Conservation (phyloP, 2,113 vertebrate genomes). For the Hyla sarda region DNA sequence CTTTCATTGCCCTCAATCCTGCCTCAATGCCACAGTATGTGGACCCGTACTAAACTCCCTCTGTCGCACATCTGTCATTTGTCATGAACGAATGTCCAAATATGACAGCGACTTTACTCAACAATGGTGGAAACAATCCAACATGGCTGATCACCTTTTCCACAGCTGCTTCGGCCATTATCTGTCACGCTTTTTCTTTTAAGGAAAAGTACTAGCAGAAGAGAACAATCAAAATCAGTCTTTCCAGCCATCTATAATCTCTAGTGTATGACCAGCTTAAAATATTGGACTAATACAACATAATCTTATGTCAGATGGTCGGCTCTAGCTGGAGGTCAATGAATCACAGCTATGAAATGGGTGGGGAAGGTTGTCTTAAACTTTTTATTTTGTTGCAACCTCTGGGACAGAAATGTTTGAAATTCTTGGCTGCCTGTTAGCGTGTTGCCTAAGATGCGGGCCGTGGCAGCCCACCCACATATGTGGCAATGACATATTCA, state of each 20-base stretch:
- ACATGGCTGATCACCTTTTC: neutral
- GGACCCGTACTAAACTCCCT: no score
- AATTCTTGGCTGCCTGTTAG: neutral
- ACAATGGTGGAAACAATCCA: neutral
- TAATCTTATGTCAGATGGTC: neutral
- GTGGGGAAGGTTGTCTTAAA: constrained; percentile 10
- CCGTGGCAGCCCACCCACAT: constrained; percentile 9
- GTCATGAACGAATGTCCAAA: neutral
- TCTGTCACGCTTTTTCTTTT: neutral
- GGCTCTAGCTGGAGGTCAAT: neutral
- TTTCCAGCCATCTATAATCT: neutral
- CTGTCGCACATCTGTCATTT: neutral
- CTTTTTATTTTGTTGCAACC: constrained; percentile 18
- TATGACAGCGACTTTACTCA: neutral
- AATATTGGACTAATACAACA: neutral
- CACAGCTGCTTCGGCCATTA: neutral
- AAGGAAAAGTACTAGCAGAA: neutral
- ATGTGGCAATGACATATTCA: neutral
- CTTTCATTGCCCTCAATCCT: no score
- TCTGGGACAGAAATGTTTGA: neutral
- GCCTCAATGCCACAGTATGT: no score
- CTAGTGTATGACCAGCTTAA: neutral
- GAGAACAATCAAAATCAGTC: neutral
- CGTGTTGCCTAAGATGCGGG: neutral
- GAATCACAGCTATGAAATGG: neutral